phyloP scores from a whole-genome alignment of 23 tunicate genomes.

The Trididemnum clinides region DNA sequence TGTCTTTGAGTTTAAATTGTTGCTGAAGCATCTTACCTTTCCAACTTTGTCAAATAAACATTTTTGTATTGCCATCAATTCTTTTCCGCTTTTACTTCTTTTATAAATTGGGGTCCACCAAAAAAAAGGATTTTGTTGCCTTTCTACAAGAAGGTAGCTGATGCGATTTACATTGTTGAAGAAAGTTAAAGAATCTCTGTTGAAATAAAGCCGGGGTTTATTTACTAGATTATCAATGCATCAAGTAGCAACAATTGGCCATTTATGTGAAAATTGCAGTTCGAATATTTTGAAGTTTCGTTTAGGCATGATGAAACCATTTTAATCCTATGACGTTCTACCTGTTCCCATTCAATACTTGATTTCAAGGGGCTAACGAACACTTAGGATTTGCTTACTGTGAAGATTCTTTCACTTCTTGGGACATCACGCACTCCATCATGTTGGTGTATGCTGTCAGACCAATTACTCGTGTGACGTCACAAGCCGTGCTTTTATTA shows the following conservation, averaged over 20 bases:
- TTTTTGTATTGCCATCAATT: background rate
- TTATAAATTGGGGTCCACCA: background rate
- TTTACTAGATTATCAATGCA: too few species aligned
- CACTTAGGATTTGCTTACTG: too few species aligned
- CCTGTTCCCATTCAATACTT: too few species aligned
- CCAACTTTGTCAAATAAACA: background rate
- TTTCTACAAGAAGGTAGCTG: background rate
- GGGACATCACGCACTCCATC: conserved; percentile 64
- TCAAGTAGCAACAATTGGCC: too few species aligned
- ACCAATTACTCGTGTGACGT: background rate
- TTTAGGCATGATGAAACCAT: too few species aligned
- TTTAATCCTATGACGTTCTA: too few species aligned
- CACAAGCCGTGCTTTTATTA: background rate
- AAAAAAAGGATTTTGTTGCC: background rate
- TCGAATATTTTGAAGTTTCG: background rate
- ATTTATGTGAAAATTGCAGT: background rate
- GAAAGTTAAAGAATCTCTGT: too few species aligned
- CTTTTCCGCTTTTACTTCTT: background rate
- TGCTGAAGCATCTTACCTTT: background rate
- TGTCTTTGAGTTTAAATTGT: too few species aligned
- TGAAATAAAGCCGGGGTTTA: too few species aligned
- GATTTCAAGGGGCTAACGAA: too few species aligned
- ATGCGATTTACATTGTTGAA: too few species aligned
- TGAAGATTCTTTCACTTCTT: too few species aligned
- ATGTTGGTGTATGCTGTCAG: conserved; percentile 13